Percentiles rank a stretch among this genome's conserved stretches.
Conservation (phyloP, 1,140 invertebrate species). For the Epicauta chinensis region DNA sequence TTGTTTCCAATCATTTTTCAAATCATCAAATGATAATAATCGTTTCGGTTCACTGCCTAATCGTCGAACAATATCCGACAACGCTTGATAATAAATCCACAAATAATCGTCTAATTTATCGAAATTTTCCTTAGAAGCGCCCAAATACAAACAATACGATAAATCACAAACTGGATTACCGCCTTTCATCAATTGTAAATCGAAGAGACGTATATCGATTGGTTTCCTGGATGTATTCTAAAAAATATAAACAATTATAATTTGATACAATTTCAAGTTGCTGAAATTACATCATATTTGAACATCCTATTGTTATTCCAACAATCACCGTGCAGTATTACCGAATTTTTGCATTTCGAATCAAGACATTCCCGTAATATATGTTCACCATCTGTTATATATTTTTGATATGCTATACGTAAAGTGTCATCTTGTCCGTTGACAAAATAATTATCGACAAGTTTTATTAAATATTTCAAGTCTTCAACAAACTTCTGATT, state of each 20-base stretch:
- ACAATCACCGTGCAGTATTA: constrained; percentile 51
- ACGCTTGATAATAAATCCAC: not conserved
- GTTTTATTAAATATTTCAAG: no score
- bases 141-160: constrained; percentile 18
- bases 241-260: no score
- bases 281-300: no score
- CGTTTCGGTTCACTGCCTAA: constrained; percentile 36
- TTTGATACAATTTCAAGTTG: no score
- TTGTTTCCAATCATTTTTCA: no score
- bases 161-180: no score
- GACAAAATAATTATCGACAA: no score
- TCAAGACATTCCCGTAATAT: no score
- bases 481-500: not conserved
- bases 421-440: not conserved
- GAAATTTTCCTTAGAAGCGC: constrained; percentile 27
- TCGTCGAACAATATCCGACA: constrained; percentile 1
- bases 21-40: no score
- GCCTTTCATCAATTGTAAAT: no score
- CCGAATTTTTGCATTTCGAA: constrained; percentile 21
- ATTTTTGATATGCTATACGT: constrained; percentile 2
- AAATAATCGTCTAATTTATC: constrained; percentile 5
- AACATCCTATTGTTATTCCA: constrained; percentile 54
- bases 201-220: no score
- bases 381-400: constrained; percentile 38
- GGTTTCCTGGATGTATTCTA: no score